phyloP scores from a whole-genome alignment of 2,797 vertebrate genomes.

The Leptoclinus maculatus region DNA sequence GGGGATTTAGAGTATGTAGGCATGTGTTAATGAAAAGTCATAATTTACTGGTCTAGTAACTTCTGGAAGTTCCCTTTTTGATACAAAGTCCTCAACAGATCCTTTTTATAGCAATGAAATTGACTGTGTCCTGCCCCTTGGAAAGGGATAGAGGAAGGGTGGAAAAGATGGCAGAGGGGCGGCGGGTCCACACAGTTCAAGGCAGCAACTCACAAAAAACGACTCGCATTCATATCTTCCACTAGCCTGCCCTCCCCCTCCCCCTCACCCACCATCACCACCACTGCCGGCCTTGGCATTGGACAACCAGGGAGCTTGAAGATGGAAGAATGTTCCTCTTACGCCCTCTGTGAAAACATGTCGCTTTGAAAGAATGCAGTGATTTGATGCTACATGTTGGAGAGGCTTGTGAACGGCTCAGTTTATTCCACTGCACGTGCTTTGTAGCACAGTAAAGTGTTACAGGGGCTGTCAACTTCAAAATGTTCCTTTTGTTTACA shows the following conservation, averaged over 20 bases:
- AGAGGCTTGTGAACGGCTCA: constrained; percentile 38
- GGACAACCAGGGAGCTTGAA: constrained; percentile 19
- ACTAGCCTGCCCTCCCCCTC: constrained; percentile 23
- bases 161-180: constrained; percentile 24
- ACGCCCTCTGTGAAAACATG: constrained; percentile 66
- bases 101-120: constrained; percentile 54
- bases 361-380: constrained; percentile 59
- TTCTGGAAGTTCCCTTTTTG: constrained; percentile 33
- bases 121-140: constrained; percentile 31
- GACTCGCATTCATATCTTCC: constrained; percentile 49
- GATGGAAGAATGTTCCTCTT: constrained; percentile 60
- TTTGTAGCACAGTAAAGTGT: not conserved
- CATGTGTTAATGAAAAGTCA: constrained; percentile 26
- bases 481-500: not conserved
- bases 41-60: constrained; percentile 7
- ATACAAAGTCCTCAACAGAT: constrained; percentile 10
- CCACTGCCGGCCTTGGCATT: constrained; percentile 23
- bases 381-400: constrained; percentile 64
- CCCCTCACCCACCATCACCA: constrained; percentile 2
- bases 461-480: not conserved
- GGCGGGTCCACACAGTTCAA: constrained; percentile 21
- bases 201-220: constrained; percentile 45
- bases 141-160: constrained; percentile 46
- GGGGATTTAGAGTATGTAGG: constrained; percentile 21
- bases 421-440: constrained; percentile 15